A percentile compares a stretch with the other conserved stretches of the same genome.
phyloP scores from a whole-genome alignment of 1,140 invertebrate genomes.

The Tetramorium simillimum region DNA sequence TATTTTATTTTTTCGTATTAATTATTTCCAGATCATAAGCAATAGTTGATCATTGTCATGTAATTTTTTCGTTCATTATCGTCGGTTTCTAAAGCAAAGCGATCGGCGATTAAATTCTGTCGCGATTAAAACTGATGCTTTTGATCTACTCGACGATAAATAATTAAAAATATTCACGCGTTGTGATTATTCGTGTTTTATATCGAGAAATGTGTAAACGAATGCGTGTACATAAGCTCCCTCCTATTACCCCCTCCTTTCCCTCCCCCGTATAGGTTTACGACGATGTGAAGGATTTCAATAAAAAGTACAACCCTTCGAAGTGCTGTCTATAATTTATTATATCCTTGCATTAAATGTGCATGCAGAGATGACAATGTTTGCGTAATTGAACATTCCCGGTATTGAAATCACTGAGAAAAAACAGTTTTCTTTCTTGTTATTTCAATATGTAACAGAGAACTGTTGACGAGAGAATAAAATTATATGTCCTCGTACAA shows the following conservation, averaged over 20 bases:
- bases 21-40: conserved; percentile 74
- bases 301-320: conserved; percentile 83
- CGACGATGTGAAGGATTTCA: conserved; percentile 80
- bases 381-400: conserved; percentile 20
- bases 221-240: conserved; percentile 82
- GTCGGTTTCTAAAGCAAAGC: conserved; percentile 3
- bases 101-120: neutral
- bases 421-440: neutral
- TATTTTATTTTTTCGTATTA: conserved; percentile 76
- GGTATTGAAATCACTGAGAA: conserved; percentile 73
- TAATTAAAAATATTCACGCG: conserved; percentile 71
- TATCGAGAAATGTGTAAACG: conserved; percentile 73
- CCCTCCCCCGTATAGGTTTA: conserved; percentile 74
- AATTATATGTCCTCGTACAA: neutral
- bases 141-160: conserved; percentile 71
- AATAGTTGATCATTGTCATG: conserved; percentile 62
- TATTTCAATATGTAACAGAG: neutral
- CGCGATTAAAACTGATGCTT: conserved; percentile 76
- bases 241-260: conserved; percentile 46
- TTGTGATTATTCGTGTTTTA: conserved; percentile 69
- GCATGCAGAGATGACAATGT: neutral
- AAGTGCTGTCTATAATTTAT: conserved; percentile 45
- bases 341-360: conserved; percentile 6
- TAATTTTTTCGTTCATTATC: neutral
- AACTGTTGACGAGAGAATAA: neutral